A percentile compares a stretch with the other conserved stretches of the same genome.
Conservation (phyloP, 2,888 invertebrate genomes). For the Tribolium freemani region DNA sequence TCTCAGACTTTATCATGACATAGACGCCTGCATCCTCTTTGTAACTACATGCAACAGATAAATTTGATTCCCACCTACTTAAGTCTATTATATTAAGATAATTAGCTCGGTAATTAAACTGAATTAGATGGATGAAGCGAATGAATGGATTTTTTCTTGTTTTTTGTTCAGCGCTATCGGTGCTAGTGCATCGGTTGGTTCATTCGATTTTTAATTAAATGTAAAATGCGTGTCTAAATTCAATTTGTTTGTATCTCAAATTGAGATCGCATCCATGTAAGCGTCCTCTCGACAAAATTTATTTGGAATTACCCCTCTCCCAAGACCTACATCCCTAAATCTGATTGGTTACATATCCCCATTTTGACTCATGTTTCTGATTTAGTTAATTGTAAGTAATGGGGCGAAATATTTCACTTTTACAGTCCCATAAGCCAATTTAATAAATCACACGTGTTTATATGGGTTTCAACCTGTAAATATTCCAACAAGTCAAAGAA, state of each 20-base stretch:
- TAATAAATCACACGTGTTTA: constrained; percentile 19
- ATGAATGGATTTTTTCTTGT: constrained; percentile 33
- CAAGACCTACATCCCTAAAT: constrained; percentile 6
- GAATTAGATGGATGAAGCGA: constrained; percentile 26
- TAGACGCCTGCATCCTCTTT: constrained; percentile 43
- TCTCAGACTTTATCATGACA: constrained; percentile 42
- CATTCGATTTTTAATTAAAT: constrained; percentile 38
- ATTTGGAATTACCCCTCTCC: constrained; percentile 5
- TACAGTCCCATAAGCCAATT: constrained; percentile 10
- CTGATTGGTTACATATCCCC: not conserved
- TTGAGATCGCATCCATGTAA: constrained; percentile 17
- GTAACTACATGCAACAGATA: constrained; percentile 32
- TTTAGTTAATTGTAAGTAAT: constrained; percentile 18
- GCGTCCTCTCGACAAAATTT: constrained; percentile 1
- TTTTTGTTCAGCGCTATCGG: constrained; percentile 17
- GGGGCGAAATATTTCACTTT: constrained; percentile 17
- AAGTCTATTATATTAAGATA: constrained; percentile 37
- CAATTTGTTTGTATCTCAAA: constrained; percentile 28
- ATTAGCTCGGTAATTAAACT: constrained; percentile 38
- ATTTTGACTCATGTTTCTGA: constrained; percentile 7
- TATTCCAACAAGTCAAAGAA: not conserved
- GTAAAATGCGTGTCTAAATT: constrained; percentile 29
- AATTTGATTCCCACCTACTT: constrained; percentile 40
- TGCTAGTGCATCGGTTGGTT: constrained; percentile 9
- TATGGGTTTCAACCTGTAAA: not conserved